Conservation (phyloP, 64 coral and sea anemone species). For the Montipora cactus region DNA sequence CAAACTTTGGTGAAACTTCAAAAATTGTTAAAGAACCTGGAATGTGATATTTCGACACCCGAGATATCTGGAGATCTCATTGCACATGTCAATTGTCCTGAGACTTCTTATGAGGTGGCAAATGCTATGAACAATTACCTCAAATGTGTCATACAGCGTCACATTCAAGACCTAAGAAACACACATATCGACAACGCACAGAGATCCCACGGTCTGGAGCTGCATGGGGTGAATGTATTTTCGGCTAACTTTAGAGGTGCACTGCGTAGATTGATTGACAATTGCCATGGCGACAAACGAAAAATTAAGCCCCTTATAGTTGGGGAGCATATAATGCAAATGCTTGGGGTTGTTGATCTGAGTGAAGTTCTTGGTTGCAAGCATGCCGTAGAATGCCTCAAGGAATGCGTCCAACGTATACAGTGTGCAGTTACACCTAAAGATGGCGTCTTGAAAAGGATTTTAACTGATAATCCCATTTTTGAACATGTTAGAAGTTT, state of each 20-base stretch:
- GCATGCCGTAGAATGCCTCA: constrained; percentile 77
- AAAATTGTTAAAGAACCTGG: constrained; percentile 61
- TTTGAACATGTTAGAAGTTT: background rate
- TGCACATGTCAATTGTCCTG: constrained; percentile 73
- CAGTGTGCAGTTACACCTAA: constrained; percentile 50
- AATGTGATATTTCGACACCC: constrained; percentile 68
- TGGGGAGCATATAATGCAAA: constrained; percentile 80
- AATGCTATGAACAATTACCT: constrained; percentile 42
- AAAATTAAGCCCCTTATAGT: constrained; percentile 48
- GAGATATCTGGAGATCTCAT: constrained; percentile 42
- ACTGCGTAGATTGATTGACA: constrained; percentile 64
- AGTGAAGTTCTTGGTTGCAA: constrained; percentile 69
- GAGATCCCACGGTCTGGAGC: background rate
- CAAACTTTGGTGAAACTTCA: constrained; percentile 70
- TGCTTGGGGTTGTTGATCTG: constrained; percentile 79
- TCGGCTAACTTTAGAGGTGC: constrained; percentile 25
- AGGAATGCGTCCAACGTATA: constrained; percentile 63
- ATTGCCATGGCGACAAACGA: constrained; percentile 29
- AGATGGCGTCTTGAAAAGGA: constrained; percentile 48
- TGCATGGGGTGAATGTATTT: constrained; percentile 18
- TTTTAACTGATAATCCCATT: background rate
- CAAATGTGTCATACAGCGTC: constrained; percentile 14
- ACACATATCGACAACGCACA: background rate
- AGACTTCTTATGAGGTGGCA: constrained; percentile 30
- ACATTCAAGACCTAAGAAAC: constrained; percentile 17